These are phyloP conservation scores for Pogonophryne albipinna DNA, from an alignment of 2,797 vertebrate genomes.

Conservation along the genomic window DNA sequence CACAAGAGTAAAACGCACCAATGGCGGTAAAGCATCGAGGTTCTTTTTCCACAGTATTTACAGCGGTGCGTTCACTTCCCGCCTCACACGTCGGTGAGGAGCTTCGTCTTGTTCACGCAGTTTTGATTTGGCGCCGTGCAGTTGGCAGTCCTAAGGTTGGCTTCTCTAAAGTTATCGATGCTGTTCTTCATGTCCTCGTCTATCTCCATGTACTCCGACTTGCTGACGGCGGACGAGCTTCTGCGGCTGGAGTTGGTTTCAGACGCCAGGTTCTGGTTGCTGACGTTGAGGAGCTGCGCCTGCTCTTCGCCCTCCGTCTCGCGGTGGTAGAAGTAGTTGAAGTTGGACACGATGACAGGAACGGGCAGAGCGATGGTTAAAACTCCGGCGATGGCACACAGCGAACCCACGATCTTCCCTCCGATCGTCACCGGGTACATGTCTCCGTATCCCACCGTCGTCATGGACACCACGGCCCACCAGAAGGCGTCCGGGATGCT, in stretches of 20 bases:
- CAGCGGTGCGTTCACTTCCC: constrained; percentile 66
- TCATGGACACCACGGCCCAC: constrained; percentile 99
- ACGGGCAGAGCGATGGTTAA: constrained; percentile 98
- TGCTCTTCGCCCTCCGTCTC: constrained; percentile 99
- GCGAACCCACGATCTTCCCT: constrained; percentile 98
- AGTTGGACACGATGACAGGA: constrained; percentile 99
- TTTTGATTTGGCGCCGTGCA: constrained; percentile 95
- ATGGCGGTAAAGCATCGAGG: constrained; percentile 89
- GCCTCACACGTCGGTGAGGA: constrained; percentile 94
- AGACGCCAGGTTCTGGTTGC: constrained; percentile 94
- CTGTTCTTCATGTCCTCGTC: constrained; percentile 98
- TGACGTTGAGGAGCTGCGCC: constrained; percentile 96
- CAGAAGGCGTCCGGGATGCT: constrained; percentile 99
- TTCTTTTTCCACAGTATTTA: constrained; percentile 89
- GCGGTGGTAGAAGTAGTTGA: constrained; percentile 99
- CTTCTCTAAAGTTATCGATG: constrained; percentile 97
- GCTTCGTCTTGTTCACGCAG: constrained; percentile 95
- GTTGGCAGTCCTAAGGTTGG: constrained; percentile 98
- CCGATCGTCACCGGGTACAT: constrained; percentile 99
- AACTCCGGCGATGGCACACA: constrained; percentile 99
- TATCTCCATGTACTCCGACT: constrained; percentile 99
- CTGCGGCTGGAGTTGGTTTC: constrained; percentile 95
- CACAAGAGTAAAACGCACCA: constrained; percentile 90
- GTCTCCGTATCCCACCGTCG: constrained; percentile 98
- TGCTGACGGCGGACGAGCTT: constrained; percentile 96